A percentile compares a stretch with the other conserved stretches of the same genome.
phyloP scores from a whole-genome alignment of 1,140 invertebrate species.

The Leptinotarsa defecta region DNA sequence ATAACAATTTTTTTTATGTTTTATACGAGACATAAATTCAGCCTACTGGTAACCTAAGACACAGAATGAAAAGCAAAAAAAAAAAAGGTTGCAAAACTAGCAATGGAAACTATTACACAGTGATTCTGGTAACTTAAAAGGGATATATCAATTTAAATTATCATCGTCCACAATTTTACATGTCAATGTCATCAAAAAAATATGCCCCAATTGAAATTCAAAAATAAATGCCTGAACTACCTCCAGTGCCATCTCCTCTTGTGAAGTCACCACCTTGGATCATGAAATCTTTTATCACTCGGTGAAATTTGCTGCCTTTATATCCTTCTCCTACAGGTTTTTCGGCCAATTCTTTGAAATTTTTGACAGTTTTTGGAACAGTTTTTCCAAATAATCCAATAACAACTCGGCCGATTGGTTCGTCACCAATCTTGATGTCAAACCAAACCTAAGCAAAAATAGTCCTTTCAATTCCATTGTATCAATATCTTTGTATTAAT shows the following conservation, averaged over 20 bases:
- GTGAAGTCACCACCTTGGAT: slow-evolving; percentile 95
- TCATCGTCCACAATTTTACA: no score
- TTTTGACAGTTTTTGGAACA: slow-evolving; percentile 92
- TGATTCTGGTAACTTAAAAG: no score
- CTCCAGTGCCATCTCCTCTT: slow-evolving; percentile 89
- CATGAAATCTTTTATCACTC: slow-evolving; percentile 95
- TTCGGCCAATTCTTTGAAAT: slow-evolving; percentile 86
- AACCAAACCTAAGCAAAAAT: slow-evolving; percentile 81
- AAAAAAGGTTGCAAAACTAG: no score
- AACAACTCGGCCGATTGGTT: slow-evolving; percentile 76
- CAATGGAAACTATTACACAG: no score
- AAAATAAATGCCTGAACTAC: slow-evolving; percentile 51
- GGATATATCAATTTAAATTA: no score
- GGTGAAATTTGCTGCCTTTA: slow-evolving; percentile 89
- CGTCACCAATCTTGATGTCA: slow-evolving; percentile 86
- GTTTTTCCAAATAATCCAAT: slow-evolving; percentile 96
- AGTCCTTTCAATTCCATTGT: neutral
- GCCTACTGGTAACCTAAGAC: no score
- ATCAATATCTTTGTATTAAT: slow-evolving; percentile 19
- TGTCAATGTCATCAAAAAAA: no score
- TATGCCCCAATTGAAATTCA: no score
- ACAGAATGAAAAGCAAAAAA: no score
- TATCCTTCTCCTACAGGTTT: slow-evolving; percentile 81
- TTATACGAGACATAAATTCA: no score
- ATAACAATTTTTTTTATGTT: no score